These are phyloP conservation scores for Muschampia plurimacula DNA, from an alignment of 2,888 invertebrate genomes.

Conservation along the genomic window DNA sequence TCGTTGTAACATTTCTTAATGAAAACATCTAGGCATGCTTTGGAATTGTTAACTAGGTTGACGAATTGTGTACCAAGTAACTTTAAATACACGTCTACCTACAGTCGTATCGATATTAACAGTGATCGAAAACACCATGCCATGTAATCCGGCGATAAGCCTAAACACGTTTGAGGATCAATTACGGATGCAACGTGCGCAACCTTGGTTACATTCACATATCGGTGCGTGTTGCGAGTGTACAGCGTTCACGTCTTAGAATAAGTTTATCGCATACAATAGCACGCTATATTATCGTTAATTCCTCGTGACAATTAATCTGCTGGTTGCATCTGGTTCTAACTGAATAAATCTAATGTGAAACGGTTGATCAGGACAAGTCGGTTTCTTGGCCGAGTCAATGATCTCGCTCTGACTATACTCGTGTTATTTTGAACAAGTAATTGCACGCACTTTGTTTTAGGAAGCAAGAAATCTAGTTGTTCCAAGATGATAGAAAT, in stretches of 20 bases:
- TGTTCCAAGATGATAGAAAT: background rate
- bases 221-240: conserved; percentile 24
- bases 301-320: conserved; percentile 66
- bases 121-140: conserved; percentile 16
- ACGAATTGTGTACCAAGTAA: background rate
- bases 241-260: conserved; percentile 45
- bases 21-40: background rate
- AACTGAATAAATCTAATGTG: conserved; percentile 56
- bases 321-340: conserved; percentile 58
- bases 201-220: conserved; percentile 35
- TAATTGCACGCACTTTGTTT: conserved; percentile 18
- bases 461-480: background rate
- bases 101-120: background rate
- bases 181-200: conserved; percentile 37
- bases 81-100: background rate
- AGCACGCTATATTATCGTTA: conserved; percentile 61
- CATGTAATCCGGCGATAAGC: conserved; percentile 30
- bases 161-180: conserved; percentile 32
- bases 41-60: background rate
- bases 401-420: conserved; percentile 51
- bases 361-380: conserved; percentile 60
- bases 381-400: conserved; percentile 57
- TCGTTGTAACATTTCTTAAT: background rate
- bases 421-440: conserved; percentile 30
- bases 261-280: conserved; percentile 56